Conservation (phyloP, 2,797 vertebrate species). For the Trematomus bernacchii region DNA sequence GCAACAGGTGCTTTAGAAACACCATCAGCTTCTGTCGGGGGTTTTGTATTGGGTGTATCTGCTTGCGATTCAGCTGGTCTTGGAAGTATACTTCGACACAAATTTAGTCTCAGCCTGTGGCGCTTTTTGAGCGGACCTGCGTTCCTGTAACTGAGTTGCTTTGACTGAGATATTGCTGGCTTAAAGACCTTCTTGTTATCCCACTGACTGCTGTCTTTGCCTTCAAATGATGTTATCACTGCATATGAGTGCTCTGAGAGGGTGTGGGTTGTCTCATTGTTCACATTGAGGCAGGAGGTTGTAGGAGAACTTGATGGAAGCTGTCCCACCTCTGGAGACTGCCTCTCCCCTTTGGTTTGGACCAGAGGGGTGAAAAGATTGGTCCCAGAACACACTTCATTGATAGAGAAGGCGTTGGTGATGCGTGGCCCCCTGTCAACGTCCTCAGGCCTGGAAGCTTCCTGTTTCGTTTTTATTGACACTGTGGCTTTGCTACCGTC, state of each 20-base stretch:
- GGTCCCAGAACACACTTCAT: constrained; percentile 90
- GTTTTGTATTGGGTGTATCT: constrained; percentile 56
- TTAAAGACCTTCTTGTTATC: constrained; percentile 70
- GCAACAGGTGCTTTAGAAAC: constrained; percentile 43
- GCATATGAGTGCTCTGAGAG: constrained; percentile 98
- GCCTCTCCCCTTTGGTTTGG: constrained; percentile 87
- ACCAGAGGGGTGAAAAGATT: constrained; percentile 92
- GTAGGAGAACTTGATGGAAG: constrained; percentile 75
- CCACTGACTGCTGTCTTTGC: constrained; percentile 65
- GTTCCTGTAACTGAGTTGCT: constrained; percentile 77
- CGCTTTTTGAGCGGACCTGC: constrained; percentile 87
- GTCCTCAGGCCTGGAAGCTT: constrained; percentile 89
- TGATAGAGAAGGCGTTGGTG: constrained; percentile 98
- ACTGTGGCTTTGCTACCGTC: constrained; percentile 74
- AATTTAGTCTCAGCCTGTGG: constrained; percentile 75
- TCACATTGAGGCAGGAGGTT: constrained; percentile 76
- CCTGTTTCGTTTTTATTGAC: constrained; percentile 85
- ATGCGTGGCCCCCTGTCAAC: constrained; percentile 93
- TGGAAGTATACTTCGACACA: constrained; percentile 64
- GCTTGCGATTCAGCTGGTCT: constrained; percentile 63
- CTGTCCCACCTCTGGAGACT: constrained; percentile 85
- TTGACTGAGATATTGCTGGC: constrained; percentile 70
- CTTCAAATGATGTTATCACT: constrained; percentile 82
- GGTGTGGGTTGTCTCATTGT: constrained; percentile 88
- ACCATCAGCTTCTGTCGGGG: constrained; percentile 50